These are phyloP conservation scores for Octonoba sinensis DNA, from an alignment of 2,888 invertebrate genomes.

Conservation along the genomic window DNA sequence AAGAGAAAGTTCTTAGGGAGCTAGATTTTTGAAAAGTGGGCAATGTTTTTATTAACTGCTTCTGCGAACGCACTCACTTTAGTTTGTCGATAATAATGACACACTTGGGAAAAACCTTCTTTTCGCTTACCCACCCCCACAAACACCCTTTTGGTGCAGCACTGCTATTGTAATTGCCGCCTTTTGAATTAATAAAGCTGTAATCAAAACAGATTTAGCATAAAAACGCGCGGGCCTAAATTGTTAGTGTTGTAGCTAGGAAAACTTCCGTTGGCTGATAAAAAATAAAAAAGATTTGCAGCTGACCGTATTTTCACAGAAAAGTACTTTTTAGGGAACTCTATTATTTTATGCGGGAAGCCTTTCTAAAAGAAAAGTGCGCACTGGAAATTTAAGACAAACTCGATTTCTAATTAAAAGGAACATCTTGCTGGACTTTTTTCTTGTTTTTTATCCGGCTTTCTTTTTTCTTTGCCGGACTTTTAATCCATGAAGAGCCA, in stretches of 20 bases:
- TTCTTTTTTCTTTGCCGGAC: constrained; percentile 39
- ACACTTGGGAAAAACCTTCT: constrained; percentile 46
- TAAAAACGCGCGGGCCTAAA: constrained; percentile 60
- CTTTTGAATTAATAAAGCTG: constrained; percentile 65
- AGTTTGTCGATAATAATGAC: constrained; percentile 59
- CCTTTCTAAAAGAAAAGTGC: constrained; percentile 33
- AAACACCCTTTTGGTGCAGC: constrained; percentile 16
- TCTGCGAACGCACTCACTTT: constrained; percentile 44
- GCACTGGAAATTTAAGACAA: constrained; percentile 61
- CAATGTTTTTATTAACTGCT: constrained; percentile 63
- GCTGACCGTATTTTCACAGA: constrained; percentile 46
- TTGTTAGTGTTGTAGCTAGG: constrained; percentile 44
- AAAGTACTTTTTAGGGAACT: constrained; percentile 49
- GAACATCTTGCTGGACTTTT: constrained; percentile 50
- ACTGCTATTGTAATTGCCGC: constrained; percentile 61
- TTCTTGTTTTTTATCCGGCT: constrained; percentile 13
- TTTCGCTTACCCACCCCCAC: constrained; percentile 12
- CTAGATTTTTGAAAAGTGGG: constrained; percentile 57
- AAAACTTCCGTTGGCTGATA: constrained; percentile 28
- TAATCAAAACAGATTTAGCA: constrained; percentile 65
- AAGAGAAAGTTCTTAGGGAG: constrained; percentile 58
- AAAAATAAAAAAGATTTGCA: constrained; percentile 15
- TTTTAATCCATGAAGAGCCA: constrained; percentile 57
- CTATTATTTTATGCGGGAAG: constrained; percentile 53
- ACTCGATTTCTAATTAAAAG: constrained; percentile 64